Evolutionary conservation across 2,888 invertebrate genomes (phyloP).

Genomic region (Vandiemenella viatica): DNA sequence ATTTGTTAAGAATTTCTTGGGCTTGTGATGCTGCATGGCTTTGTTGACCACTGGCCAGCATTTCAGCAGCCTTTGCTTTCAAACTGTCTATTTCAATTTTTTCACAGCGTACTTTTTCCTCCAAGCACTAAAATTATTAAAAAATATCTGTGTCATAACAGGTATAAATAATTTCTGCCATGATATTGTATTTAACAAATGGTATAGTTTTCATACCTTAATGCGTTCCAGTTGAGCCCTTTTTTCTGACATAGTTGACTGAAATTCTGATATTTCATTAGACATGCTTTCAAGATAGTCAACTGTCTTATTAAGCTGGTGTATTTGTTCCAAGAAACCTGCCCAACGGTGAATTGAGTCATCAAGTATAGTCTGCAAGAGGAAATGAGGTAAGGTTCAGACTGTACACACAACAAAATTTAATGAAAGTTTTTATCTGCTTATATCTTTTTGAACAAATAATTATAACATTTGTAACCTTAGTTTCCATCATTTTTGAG

Average conservation of each 20-base stretch:
- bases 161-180: not conserved
- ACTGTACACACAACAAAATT: too few relatives aligned
- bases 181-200: not conserved
- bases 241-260: conserved; percentile 73
- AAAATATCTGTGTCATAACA: not conserved
- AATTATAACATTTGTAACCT: conserved; percentile 27
- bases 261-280: conserved; percentile 56
- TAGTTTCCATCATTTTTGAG: conserved; percentile 79
- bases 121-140: conserved; percentile 38
- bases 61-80: conserved; percentile 70
- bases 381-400: not conserved
- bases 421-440: not conserved
- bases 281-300: conserved; percentile 60
- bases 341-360: conserved; percentile 86
- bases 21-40: conserved; percentile 70
- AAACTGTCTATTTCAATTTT: conserved; percentile 77
- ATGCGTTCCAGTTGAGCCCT: conserved; percentile 71
- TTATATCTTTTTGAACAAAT: too few relatives aligned
- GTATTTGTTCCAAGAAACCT: conserved; percentile 75
- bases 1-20: conserved; percentile 68
- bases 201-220: conserved; percentile 30
- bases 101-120: conserved; percentile 78
- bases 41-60: conserved; percentile 73
- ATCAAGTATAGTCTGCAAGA: conserved; percentile 48
- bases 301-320: conserved; percentile 67